These are phyloP conservation scores for Drosophila auraria DNA, from an alignment of 1,140 invertebrate genomes.

Conservation along the genomic window DNA sequence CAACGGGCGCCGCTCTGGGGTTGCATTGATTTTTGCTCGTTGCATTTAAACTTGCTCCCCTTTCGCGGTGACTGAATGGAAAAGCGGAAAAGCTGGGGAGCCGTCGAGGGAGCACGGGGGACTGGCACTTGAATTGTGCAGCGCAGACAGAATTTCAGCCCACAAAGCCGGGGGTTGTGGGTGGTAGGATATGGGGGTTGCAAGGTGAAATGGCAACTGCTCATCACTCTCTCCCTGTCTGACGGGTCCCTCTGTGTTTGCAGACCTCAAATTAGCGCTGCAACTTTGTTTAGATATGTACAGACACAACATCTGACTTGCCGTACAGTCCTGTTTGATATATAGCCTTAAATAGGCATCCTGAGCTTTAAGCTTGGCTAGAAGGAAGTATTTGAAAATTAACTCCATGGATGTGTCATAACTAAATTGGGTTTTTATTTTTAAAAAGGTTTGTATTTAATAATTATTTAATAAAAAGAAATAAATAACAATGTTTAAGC, in stretches of 20 bases:
- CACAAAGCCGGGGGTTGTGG: conserved; percentile 17
- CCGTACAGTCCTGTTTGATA: conserved; percentile 26
- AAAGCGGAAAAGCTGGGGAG: background rate
- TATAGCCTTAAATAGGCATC: background rate
- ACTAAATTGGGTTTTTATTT: too few relatives aligned
- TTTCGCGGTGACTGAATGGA: conserved; percentile 39
- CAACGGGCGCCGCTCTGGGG: conserved; percentile 57
- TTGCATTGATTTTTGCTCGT: conserved; percentile 82
- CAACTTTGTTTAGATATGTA: conserved; percentile 60
- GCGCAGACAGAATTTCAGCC: conserved; percentile 75
- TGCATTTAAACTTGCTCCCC: conserved; percentile 84
- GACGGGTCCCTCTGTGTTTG: conserved; percentile 21
- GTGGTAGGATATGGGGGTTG: conserved; percentile 6
- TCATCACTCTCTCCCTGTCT: conserved; percentile 34
- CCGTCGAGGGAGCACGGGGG: background rate
- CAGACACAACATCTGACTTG: conserved; percentile 25
- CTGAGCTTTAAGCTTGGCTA: background rate
- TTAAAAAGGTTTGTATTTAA: background rate
- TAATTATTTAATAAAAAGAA: too few relatives aligned
- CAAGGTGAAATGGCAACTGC: conserved; percentile 66
- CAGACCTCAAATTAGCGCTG: conserved; percentile 73
- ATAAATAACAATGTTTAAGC: too few relatives aligned
- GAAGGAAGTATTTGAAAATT: background rate
- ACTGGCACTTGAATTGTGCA: conserved; percentile 72
- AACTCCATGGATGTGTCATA: background rate